Percentiles rank a stretch among this genome's conserved stretches.
phyloP scores from a whole-genome alignment of 2,113 vertebrate genomes.

The Larimichthys polyactis region DNA sequence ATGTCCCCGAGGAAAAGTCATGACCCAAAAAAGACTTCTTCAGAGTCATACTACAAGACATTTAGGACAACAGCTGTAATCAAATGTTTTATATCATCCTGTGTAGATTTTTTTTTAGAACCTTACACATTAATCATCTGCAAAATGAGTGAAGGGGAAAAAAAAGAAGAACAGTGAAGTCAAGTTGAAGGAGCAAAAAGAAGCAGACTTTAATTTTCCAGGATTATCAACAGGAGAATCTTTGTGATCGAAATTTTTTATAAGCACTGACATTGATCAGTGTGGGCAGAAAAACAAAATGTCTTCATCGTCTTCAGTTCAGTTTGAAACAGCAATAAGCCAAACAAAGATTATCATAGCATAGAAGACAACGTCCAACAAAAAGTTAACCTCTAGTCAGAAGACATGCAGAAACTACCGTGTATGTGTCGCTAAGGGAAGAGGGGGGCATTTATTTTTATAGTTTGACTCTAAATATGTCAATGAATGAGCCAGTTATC shows the following conservation, averaged over 20 bases:
- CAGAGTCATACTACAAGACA: conserved; percentile 17
- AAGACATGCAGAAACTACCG: conserved; percentile 13
- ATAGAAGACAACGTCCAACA: conserved; percentile 28
- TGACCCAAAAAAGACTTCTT: conserved; percentile 41
- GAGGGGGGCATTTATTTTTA: no score
- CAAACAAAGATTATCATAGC: conserved; percentile 24
- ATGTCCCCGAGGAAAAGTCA: conserved; percentile 28
- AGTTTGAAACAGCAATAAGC: conserved; percentile 23
- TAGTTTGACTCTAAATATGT: not conserved
- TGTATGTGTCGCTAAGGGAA: not conserved
- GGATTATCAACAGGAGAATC: conserved; percentile 45
- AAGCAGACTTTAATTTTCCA: conserved; percentile 62
- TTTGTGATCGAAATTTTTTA: conserved; percentile 21
- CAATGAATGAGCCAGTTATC: not conserved
- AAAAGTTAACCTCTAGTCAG: conserved; percentile 3
- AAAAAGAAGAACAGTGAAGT: conserved; percentile 1
- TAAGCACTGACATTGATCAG: conserved; percentile 13
- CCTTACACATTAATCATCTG: no score
- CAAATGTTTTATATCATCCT: not conserved
- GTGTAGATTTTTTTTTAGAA: not conserved
- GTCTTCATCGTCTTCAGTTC: conserved; percentile 10
- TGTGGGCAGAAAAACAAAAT: conserved; percentile 13
- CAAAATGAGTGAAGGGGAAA: not conserved
- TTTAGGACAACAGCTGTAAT: not conserved
- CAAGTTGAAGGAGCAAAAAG: conserved; percentile 40